These are phyloP conservation scores for Garrulus glandarius DNA, from an alignment of 2,797 vertebrate genomes.

Conservation along the genomic window DNA sequence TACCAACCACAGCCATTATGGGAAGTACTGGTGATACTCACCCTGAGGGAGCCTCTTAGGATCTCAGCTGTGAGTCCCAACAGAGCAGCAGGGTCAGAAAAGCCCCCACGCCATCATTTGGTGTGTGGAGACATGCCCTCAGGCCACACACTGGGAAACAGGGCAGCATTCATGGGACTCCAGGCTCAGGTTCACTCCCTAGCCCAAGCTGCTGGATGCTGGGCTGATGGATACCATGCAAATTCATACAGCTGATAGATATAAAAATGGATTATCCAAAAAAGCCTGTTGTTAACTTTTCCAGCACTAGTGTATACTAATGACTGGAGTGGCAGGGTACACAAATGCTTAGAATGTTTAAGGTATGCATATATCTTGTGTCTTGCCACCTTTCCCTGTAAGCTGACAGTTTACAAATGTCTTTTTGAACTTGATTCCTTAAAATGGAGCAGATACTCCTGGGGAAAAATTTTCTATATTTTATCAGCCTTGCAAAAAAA, in stretches of 20 bases:
- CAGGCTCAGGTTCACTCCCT: not conserved
- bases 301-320: not conserved
- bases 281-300: not conserved
- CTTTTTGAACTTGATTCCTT: not conserved
- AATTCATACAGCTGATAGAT: not conserved
- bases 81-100: accelerated
- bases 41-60: not conserved
- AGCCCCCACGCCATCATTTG: not conserved
- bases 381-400: not conserved
- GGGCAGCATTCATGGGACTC: not conserved
- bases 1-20: not conserved
- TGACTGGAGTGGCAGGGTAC: not conserved
- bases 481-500: not conserved
- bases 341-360: not conserved
- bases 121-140: not conserved
- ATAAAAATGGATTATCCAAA: not conserved
- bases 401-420: conserved; percentile 13
- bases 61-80: not conserved
- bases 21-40: not conserved
- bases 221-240: not conserved
- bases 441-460: not conserved
- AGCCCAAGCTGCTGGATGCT: not conserved
- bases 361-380: not conserved
- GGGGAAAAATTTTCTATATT: not conserved
- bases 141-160: not conserved